Base-by-base conservation (phyloP, 2,797 vertebrate species). In the Melanotaenia trifasciata region DNA sequence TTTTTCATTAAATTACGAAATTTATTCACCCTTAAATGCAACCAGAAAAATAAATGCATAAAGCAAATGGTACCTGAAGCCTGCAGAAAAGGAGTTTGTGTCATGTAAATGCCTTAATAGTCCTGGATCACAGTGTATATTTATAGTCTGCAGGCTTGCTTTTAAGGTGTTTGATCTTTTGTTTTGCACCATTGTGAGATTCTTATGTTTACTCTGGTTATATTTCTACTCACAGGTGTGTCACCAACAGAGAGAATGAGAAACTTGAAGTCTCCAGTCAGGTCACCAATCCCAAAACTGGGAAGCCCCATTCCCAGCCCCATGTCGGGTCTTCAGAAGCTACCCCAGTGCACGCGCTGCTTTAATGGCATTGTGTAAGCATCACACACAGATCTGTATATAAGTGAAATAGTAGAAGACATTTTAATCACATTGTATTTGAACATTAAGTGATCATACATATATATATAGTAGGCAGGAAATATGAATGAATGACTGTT, bases 261-360 rank as follows among this genome's bases (percentile, higher is more conserved):
- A 30, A 95, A 85, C 89, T 58, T 97, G 74, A 97, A 96, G 89
- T 95, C 95, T 62, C 94, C 95, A 0, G 73, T 95, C 69, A 84
- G 91, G 24, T 95, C 97, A 61, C 93, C 96, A 0, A 90, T 96
- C 63, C 88, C 95, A 24, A 97, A 96, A 87, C 90, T 98, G 43
- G 94, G 95, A 4, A 90, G 95, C 54, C 94, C 96, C 13, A 92
- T 96, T 67, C 91, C 89, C 18, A 78, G 70, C 20, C 91, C 95
- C 9, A 81, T 97, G 87, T 77, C 96, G 0, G 94, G 96, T 53
- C 93, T 98, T 30, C 97, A 99, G 94, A 95, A 97, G 87, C 94
- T 99, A 0, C 96, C 97, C 0, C 96, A 97, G 89, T 99, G 98
- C 88, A 97, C 96, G 5, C 96, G 97, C 94, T 99, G 97, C 22